A percentile compares a stretch with the other conserved stretches of the same genome.
Conservation (phyloP, 2,113 vertebrate species). For the Hypocryptadius cinnamomeus region DNA sequence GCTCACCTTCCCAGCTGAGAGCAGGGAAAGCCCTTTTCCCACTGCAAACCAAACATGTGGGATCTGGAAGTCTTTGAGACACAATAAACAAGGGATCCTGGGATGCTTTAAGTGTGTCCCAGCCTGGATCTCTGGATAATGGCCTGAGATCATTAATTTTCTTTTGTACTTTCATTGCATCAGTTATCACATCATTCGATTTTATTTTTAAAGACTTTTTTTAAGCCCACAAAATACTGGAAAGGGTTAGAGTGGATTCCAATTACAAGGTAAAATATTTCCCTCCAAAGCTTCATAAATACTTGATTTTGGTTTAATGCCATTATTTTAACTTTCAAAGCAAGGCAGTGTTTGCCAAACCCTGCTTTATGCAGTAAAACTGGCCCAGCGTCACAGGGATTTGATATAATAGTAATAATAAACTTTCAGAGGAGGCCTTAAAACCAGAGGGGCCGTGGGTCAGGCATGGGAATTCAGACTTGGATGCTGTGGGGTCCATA, state of each 20-base stretch:
- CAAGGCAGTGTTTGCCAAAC: neutral
- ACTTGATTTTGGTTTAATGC: neutral
- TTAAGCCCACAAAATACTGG: neutral
- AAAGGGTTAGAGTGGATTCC: slow-evolving; percentile 2
- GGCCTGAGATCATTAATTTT: neutral
- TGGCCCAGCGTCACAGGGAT: neutral
- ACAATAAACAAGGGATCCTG: neutral
- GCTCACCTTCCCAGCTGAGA: neutral
- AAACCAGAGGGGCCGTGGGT: neutral
- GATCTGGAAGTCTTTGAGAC: neutral
- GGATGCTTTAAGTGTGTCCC: neutral
- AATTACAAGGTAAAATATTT: slow-evolving; percentile 27
- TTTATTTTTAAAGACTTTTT: slow-evolving; percentile 18
- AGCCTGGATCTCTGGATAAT: neutral
- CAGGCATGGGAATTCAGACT: neutral
- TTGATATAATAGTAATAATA: slow-evolving; percentile 4
- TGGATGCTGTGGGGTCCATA: fast-evolving
- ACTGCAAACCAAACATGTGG: neutral
- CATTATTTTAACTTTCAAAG: slow-evolving; percentile 35
- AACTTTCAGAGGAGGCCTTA: slow-evolving; percentile 16
- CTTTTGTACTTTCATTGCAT: neutral
- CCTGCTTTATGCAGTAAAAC: neutral
- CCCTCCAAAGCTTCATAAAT: slow-evolving; percentile 23
- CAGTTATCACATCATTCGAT: neutral
- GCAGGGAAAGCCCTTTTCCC: neutral